These are phyloP conservation scores for Sarcophaga carnaria DNA, from an alignment of 2,888 invertebrate genomes.

Conservation along the genomic window DNA sequence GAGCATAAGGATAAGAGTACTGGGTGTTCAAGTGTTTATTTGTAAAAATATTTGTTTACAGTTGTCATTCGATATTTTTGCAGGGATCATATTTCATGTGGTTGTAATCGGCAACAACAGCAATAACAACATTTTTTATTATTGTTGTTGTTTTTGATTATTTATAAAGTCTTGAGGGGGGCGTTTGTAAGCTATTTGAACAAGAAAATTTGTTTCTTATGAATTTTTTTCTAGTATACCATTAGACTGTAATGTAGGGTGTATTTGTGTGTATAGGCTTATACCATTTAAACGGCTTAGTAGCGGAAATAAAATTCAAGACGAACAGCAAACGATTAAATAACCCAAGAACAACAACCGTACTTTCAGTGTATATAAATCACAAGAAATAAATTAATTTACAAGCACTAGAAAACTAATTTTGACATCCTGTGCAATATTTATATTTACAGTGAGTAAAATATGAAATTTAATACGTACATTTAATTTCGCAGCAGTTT, in stretches of 20 bases:
- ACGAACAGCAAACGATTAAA: neutral
- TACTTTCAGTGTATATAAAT: slow-evolving; percentile 3
- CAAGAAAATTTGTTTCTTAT: too few relatives aligned
- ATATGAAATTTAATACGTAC: too few relatives aligned
- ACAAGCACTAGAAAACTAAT: neutral
- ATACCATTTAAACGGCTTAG: neutral
- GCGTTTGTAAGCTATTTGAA: neutral
- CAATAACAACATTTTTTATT: too few relatives aligned
- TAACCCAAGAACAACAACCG: too few relatives aligned
- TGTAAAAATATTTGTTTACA: slow-evolving; percentile 3
- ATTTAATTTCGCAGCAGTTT: too few relatives aligned
- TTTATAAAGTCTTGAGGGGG: neutral
- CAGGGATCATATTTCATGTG: slow-evolving; percentile 63
- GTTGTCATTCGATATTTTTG: slow-evolving; percentile 35
- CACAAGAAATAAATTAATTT: slow-evolving; percentile 33
- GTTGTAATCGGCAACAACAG: neutral
- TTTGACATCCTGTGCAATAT: neutral
- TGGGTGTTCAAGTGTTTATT: slow-evolving; percentile 4
- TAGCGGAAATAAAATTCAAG: neutral
- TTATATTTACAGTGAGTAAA: too few relatives aligned
- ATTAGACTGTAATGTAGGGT: slow-evolving; percentile 14
- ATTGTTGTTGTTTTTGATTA: neutral
- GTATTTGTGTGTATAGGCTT: neutral
- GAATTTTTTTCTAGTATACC: neutral
- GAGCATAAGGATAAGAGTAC: slow-evolving; percentile 21